phyloP scores from a whole-genome alignment of 2,888 invertebrate genomes.

The Oxytorus armatus region DNA sequence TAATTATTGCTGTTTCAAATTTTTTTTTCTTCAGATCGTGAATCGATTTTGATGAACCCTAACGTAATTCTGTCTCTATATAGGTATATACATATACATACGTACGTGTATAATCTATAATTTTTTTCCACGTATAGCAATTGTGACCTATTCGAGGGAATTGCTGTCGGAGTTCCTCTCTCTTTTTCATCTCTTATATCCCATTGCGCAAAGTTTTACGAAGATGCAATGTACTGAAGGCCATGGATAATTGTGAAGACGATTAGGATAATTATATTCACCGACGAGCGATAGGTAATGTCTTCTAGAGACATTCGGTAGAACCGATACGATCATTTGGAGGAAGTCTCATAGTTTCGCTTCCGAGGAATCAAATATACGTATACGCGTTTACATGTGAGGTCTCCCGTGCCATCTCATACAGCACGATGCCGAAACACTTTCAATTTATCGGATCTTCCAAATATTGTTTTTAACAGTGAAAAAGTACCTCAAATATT shows the following conservation, averaged over 20 bases:
- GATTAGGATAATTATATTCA: conserved; percentile 62
- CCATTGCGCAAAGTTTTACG: conserved; percentile 30
- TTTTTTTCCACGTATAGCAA: neutral
- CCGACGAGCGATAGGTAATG: conserved; percentile 1
- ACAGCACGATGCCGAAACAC: too few relatives aligned
- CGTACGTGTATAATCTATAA: too few relatives aligned
- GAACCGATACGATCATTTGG: conserved; percentile 15
- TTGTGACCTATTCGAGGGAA: neutral
- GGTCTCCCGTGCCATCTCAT: too few relatives aligned
- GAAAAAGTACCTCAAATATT: too few relatives aligned
- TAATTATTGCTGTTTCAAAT: too few relatives aligned
- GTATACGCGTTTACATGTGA: too few relatives aligned
- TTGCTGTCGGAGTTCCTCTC: neutral
- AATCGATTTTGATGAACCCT: too few relatives aligned
- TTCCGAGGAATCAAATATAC: conserved; percentile 22
- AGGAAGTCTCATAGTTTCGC: conserved; percentile 3
- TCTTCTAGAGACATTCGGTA: neutral
- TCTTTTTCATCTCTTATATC: conserved; percentile 1
- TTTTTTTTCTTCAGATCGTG: too few relatives aligned
- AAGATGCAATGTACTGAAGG: conserved; percentile 48
- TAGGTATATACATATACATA: too few relatives aligned
- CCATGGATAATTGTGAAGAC: conserved; percentile 31
- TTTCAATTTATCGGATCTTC: too few relatives aligned
- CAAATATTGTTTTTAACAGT: too few relatives aligned
- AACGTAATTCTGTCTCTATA: too few relatives aligned